Percentiles rank a stretch among this genome's conserved stretches.
These are phyloP conservation scores for Corella eumyota DNA, from an alignment of 23 tunicate species.

Conservation along the genomic window DNA sequence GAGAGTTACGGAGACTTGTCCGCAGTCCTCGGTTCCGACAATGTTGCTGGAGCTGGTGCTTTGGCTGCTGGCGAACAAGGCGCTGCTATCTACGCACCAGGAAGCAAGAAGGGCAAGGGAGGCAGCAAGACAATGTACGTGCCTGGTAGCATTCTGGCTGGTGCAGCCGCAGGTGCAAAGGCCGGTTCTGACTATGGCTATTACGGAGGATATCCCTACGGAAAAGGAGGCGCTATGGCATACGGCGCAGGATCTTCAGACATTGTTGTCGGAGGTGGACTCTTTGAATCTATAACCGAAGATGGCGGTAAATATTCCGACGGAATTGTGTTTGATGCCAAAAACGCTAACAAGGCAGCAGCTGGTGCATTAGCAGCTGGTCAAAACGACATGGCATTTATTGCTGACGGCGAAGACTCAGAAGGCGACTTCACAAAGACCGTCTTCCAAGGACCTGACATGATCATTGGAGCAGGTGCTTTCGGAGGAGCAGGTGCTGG, in stretches of 20 bases:
- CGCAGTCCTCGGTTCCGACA: constrained; percentile 8
- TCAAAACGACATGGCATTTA: constrained; percentile 2
- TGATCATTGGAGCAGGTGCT: constrained; percentile 5
- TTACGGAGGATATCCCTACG: neutral
- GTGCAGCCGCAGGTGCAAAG: constrained; percentile 16
- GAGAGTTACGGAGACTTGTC: neutral
- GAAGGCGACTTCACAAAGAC: constrained; percentile 11
- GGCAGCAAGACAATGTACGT: constrained; percentile 11
- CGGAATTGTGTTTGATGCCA: constrained; percentile 4
- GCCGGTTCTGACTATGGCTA: neutral
- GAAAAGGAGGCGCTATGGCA: neutral
- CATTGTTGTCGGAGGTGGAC: constrained; percentile 1
- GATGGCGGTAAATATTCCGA: neutral
- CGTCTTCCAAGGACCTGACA: too few relatives aligned
- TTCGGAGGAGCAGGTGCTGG: constrained; percentile 2
- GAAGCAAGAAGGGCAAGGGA: constrained; percentile 12
- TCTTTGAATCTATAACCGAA: neutral
- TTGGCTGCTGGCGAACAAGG: constrained; percentile 9
- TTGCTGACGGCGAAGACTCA: constrained; percentile 15
- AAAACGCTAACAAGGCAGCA: constrained; percentile 9
- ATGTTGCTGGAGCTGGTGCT: constrained; percentile 5
- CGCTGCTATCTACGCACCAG: constrained; percentile 2
- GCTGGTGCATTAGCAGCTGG: constrained; percentile 6
- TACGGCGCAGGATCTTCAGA: neutral
- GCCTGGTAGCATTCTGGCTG: constrained; percentile 8